These are phyloP conservation scores for Rhodeus uyekii DNA, from an alignment of 2,797 vertebrate species.

Conservation along the genomic window DNA sequence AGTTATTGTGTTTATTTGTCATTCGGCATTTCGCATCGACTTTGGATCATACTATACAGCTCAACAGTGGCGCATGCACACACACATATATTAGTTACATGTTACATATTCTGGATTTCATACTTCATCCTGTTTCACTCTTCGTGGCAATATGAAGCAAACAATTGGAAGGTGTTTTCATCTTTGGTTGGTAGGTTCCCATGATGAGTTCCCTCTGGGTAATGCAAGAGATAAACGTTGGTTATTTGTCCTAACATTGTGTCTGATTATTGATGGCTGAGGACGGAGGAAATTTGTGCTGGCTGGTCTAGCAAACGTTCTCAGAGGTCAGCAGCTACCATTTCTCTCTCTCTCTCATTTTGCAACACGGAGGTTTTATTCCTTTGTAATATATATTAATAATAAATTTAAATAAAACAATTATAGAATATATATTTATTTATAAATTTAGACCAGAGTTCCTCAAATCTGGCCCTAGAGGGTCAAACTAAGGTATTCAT, in stretches of 20 bases:
- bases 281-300: not conserved
- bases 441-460: too few relatives aligned
- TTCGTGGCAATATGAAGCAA: not conserved
- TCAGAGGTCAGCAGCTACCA: not conserved
- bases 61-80: too few relatives aligned
- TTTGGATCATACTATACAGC: too few relatives aligned
- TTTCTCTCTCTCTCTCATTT: constrained; percentile 2
- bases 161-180: not conserved
- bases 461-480: too few relatives aligned
- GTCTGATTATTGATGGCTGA: constrained; percentile 26
- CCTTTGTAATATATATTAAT: not conserved
- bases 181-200: constrained; percentile 10
- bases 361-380: not conserved
- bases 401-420: not conserved
- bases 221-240: constrained; percentile 6
- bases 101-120: not conserved
- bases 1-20: too few relatives aligned
- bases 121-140: not conserved
- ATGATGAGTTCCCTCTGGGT: constrained; percentile 14
- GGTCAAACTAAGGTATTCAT: too few relatives aligned
- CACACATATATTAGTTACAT: too few relatives aligned
- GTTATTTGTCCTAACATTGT: not conserved
- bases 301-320: not conserved
- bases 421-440: too few relatives aligned
- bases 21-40: too few relatives aligned